A percentile compares a stretch with the other conserved stretches of the same genome.
Conservation (phyloP, 2,113 vertebrate species). For the Diadophis punctatus region DNA sequence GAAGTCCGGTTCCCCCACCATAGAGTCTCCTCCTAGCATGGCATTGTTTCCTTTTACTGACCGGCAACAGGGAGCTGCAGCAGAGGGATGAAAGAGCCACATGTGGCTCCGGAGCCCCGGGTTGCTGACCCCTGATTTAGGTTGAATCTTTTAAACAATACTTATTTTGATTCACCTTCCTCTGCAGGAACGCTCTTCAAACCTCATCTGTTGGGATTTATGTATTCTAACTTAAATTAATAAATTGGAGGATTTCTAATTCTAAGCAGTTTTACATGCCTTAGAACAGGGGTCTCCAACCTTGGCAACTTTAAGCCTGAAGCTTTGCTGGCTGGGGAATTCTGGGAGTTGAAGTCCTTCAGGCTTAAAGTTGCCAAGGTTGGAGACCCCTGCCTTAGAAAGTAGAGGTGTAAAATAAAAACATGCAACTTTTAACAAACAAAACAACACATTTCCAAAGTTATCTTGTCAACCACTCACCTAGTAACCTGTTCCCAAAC, state of each 20-base stretch:
- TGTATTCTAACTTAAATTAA: constrained; percentile 59
- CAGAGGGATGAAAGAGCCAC: too few species aligned
- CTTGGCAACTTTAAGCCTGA: too few species aligned
- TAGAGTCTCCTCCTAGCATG: too few species aligned
- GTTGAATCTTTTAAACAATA: constrained; percentile 59
- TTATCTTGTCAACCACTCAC: neutral
- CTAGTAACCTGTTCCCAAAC: neutral
- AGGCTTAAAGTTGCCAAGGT: too few species aligned
- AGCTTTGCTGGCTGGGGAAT: too few species aligned
- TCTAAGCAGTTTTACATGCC: constrained; percentile 20
- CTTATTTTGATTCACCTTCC: constrained; percentile 65
- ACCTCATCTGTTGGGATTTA: constrained; percentile 44
- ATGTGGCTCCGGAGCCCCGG: too few species aligned
- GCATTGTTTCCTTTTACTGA: too few species aligned
- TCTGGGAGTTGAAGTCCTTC: too few species aligned
- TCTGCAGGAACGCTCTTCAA: constrained; percentile 55
- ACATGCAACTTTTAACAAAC: neutral
- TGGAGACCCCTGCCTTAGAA: constrained; percentile 9
- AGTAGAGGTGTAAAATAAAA: neutral
- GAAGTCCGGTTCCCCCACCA: too few species aligned
- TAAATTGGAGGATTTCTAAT: neutral
- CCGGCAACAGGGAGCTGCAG: too few species aligned
- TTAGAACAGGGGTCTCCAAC: neutral
- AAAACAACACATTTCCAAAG: neutral
- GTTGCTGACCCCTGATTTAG: too few species aligned